Evolutionary conservation across 64 coral and sea anemone genomes (phyloP).

Genomic region (Porites australiensis): DNA sequence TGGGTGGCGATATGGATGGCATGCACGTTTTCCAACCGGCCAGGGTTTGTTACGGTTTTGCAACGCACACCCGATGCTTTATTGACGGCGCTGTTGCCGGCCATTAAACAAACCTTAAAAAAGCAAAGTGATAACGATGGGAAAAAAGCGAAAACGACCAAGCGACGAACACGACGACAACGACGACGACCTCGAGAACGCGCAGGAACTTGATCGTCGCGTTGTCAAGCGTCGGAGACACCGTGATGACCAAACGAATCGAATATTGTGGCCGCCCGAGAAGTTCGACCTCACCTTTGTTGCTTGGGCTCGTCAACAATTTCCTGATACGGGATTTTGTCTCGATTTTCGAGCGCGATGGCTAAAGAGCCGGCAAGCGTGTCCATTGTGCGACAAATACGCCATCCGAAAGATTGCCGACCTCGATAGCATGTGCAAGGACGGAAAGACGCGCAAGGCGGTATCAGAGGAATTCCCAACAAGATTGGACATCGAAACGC

Average conservation of each 20-base stretch:
- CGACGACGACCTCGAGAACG: neutral
- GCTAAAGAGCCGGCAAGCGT: neutral
- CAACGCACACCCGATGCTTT: neutral
- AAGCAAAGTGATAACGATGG: neutral
- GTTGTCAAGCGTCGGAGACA: neutral
- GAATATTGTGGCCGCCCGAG: neutral
- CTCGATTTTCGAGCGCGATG: neutral
- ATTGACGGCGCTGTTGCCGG: neutral
- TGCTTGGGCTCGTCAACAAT: neutral
- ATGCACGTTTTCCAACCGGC: neutral
- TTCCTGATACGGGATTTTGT: neutral
- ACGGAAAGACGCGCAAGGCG: neutral
- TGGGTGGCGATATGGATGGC: neutral
- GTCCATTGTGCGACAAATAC: neutral
- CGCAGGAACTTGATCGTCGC: neutral
- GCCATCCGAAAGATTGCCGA: neutral
- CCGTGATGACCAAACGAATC: neutral
- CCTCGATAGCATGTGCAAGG: neutral
- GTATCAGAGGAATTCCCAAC: neutral
- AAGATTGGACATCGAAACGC: neutral
- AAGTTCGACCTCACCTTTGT: neutral
- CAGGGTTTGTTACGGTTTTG: neutral
- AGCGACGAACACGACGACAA: neutral
- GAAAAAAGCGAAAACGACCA: neutral
- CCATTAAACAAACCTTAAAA: neutral